Conservation (phyloP, 2,113 vertebrate species). For the Burhinus oedicnemus region DNA sequence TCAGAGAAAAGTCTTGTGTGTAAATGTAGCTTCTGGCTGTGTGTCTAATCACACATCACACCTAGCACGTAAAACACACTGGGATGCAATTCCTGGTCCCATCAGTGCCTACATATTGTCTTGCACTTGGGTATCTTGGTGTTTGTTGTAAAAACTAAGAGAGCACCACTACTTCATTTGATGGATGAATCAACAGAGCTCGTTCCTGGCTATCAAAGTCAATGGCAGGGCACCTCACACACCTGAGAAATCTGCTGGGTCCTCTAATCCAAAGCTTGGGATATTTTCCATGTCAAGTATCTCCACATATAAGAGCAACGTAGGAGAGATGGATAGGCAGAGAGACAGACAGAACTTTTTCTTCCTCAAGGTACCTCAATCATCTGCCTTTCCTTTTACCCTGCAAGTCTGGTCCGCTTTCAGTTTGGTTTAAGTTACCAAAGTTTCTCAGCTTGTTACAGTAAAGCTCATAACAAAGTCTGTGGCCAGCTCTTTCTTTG, state of each 20-base stretch:
- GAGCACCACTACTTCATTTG: not conserved
- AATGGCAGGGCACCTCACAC: not conserved
- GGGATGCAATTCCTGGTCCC: rapidly evolving
- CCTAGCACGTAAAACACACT: not conserved
- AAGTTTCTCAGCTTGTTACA: constrained; percentile 37
- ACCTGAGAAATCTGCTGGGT: not conserved
- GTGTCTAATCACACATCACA: not conserved
- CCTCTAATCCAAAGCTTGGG: not conserved
- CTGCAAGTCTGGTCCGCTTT: not conserved
- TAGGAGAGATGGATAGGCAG: not conserved
- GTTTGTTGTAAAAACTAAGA: not conserved
- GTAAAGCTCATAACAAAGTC: constrained; percentile 34
- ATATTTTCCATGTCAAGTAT: not conserved
- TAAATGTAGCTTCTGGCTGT: not conserved
- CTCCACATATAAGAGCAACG: rapidly evolving
- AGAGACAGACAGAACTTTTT: not conserved
- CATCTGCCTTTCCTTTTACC: not conserved
- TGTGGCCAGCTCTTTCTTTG: constrained; percentile 63
- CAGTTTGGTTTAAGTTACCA: constrained; percentile 38
- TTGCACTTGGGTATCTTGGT: not conserved
- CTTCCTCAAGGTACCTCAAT: not conserved
- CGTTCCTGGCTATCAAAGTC: not conserved
- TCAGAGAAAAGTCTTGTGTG: not conserved
- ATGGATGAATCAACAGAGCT: not conserved
- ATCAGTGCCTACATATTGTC: too few relatives aligned